Evolutionary conservation across 2,113 vertebrate genomes (phyloP), one percentile per base, ranked within the genome.

Genomic region (Cromileptes altivelis): DNA sequence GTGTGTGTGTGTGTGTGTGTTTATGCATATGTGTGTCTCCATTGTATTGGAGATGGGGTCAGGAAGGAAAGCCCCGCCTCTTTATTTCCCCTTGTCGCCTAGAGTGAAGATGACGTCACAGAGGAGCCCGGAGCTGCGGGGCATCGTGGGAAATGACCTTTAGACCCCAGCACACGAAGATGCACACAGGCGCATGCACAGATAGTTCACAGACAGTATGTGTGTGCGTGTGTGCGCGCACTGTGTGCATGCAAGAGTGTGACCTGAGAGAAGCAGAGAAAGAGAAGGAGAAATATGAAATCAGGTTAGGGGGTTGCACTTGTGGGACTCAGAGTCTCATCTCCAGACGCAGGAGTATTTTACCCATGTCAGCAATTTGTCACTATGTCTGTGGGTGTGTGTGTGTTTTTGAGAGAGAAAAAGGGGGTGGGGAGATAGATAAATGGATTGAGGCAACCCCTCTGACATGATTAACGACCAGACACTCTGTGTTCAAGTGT

Each of bases 31-130:
- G 23, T 69, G 82, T 33, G 69, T 81, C 57, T 82, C 93, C 80
- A 95, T 95, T 96, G 94, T 96, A 82, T 82, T 88, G 71, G 82
- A 91, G 86, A 86, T 45, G 75, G 63, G 81, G 80, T 85, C 90
- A 93, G 95, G 94, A 95, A 95, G 94, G 92, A 95, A 95, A 92
- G 60, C 90, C 87, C 88, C 85, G 57, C 94, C 94, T 86, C 76
- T 84, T 86, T 88, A 72, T 83, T 94, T 91, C 91, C 92, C n/a
- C 67, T 86, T 74, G 84, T 89, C 78, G 78, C 87, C 85, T 75
- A 56, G 69, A 86, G 90, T 89, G 88, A 87, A 50, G 67, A 87
- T 84, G 81, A 88, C 71, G 57, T 94, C 81, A 87, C 87, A 71
- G 81, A 42, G 60, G 61, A 75, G 70, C 25, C 81, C 18, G 70